A percentile compares a stretch with the other conserved stretches of the same genome.
Conservation (phyloP, 2,888 invertebrate genomes). For the Scaptomyza parva region DNA sequence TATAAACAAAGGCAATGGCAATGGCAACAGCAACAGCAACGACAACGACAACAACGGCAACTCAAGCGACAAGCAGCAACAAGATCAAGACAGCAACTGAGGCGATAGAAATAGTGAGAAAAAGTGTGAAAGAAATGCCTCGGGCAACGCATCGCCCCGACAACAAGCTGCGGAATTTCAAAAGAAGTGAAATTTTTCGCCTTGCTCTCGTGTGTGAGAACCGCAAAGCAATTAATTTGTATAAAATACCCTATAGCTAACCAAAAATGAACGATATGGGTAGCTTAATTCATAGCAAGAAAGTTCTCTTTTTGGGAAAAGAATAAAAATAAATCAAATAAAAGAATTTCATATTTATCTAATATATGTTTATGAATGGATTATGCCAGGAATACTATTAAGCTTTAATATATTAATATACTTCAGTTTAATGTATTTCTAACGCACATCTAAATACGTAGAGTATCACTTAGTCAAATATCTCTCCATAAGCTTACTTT, state of each 20-base stretch:
- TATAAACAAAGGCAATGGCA: conserved; percentile 61
- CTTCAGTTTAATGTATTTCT: no score
- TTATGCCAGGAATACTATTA: no score
- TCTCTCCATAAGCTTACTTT: neutral
- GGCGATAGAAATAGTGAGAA: conserved; percentile 62
- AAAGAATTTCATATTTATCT: no score
- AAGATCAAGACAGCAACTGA: conserved; percentile 51
- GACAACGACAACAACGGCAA: conserved; percentile 45
- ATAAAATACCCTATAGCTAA: conserved; percentile 58
- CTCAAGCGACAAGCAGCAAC: conserved; percentile 33
- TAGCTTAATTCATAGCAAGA: conserved; percentile 6
- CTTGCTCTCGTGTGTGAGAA: conserved; percentile 69
- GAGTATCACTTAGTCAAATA: conserved; percentile 41
- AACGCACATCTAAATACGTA: no score
- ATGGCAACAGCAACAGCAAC: conserved; percentile 29
- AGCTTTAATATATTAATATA: no score
- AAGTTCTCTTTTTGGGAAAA: neutral
- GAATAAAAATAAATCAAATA: neutral
- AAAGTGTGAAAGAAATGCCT: conserved; percentile 73
- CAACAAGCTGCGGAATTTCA: conserved; percentile 73
- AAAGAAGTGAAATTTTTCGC: conserved; percentile 80
- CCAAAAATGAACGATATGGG: conserved; percentile 8
- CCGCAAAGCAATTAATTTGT: conserved; percentile 77
- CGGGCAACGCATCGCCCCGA: conserved; percentile 50
- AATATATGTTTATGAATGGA: no score